phyloP scores from a whole-genome alignment of 2,888 invertebrate species.

The Odontocolon sp. region DNA sequence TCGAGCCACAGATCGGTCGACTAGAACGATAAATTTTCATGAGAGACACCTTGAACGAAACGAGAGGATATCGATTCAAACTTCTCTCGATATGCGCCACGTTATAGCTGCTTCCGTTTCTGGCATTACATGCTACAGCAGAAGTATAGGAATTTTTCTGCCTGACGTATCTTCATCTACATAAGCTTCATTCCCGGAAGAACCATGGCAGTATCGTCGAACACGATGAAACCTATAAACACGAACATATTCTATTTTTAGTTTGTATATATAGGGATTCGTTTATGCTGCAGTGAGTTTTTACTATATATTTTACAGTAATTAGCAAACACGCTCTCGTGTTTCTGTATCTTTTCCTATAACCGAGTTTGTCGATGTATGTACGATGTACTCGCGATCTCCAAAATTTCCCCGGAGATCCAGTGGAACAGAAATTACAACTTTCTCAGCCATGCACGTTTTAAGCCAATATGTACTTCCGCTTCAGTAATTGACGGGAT shows the following conservation, averaged over 20 bases:
- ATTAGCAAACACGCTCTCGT: slow-evolving; percentile 34
- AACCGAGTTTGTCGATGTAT: slow-evolving; percentile 1
- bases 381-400: slow-evolving; percentile 43
- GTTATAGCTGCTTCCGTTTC: slow-evolving; percentile 28
- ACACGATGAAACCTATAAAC: not conserved
- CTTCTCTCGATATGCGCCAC: slow-evolving; percentile 28
- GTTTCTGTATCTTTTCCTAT: not conserved
- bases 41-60: slow-evolving; percentile 17
- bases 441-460: slow-evolving; percentile 33
- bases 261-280: no score
- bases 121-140: slow-evolving; percentile 8
- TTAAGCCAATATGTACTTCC: slow-evolving; percentile 21
- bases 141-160: slow-evolving; percentile 28
- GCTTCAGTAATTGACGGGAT: not conserved
- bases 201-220: not conserved
- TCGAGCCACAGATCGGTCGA: slow-evolving; percentile 2
- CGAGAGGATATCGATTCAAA: slow-evolving; percentile 38
- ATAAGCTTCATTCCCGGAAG: not conserved
- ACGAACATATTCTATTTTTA: not conserved
- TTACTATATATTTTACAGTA: slow-evolving; percentile 21
- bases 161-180: not conserved
- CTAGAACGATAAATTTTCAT: slow-evolving; percentile 41
- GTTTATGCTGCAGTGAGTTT: not conserved
- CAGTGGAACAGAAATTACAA: slow-evolving; percentile 49
- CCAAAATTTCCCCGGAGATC: slow-evolving; percentile 57